Percentiles rank a stretch among this genome's conserved stretches.
phyloP scores from a whole-genome alignment of 2,888 invertebrate species.

The Pollenia labialis region DNA sequence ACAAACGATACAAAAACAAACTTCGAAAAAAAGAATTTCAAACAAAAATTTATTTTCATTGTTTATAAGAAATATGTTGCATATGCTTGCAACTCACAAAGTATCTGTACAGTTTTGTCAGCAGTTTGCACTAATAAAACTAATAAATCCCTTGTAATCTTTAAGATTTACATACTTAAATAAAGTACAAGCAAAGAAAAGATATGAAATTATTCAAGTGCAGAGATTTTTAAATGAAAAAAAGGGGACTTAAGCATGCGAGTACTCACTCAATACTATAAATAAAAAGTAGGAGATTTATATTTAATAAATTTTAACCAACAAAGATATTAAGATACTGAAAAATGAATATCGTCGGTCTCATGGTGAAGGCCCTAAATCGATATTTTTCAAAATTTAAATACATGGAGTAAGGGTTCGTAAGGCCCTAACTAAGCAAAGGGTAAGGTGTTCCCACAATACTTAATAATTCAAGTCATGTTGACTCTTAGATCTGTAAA shows the following conservation, averaged over 20 bases:
- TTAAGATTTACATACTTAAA: slow-evolving; percentile 59
- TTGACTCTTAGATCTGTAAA: too few species aligned
- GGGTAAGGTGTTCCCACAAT: too few species aligned
- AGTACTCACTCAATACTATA: background rate
- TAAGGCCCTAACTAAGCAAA: too few species aligned
- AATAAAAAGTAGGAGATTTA: slow-evolving; percentile 21
- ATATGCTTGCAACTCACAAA: background rate
- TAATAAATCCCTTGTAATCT: slow-evolving; percentile 69
- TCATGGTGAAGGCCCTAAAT: too few species aligned
- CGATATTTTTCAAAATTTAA: background rate
- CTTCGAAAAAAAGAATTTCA: background rate
- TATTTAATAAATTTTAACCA: slow-evolving; percentile 37
- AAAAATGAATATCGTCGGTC: background rate
- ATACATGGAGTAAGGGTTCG: too few species aligned
- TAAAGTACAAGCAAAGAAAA: slow-evolving; percentile 28
- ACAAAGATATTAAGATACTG: slow-evolving; percentile 3
- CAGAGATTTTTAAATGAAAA: slow-evolving; percentile 21
- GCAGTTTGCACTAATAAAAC: slow-evolving; percentile 63
- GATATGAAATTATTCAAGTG: slow-evolving; percentile 47
- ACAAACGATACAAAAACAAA: slow-evolving; percentile 6
- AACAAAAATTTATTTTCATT: background rate
- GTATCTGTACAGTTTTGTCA: slow-evolving; percentile 5
- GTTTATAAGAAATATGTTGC: background rate
- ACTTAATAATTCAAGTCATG: too few species aligned
- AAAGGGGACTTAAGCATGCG: slow-evolving; percentile 5